Evolutionary conservation across 2,888 invertebrate genomes (phyloP).

Genomic region (Lithophane semibrunnea): DNA sequence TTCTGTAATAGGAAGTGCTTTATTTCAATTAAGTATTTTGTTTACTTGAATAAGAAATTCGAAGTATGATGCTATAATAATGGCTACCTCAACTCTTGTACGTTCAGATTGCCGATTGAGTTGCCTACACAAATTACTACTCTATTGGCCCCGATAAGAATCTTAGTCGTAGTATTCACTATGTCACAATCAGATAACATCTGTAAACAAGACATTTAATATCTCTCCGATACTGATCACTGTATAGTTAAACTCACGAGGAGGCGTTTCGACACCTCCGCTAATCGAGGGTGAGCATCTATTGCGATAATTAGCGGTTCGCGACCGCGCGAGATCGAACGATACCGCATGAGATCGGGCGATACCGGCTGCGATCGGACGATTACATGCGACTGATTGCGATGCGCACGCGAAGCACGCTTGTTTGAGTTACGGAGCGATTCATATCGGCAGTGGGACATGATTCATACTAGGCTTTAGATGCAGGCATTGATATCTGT

Average conservation of each 20-base stretch:
- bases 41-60: neutral
- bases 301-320: conserved; percentile 61
- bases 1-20: neutral
- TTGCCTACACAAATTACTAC: neutral
- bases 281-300: conserved; percentile 61
- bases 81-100: neutral
- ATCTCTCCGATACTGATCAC: conserved; percentile 49
- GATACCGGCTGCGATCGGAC: conserved; percentile 47
- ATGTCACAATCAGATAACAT: conserved; percentile 20
- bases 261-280: conserved; percentile 63
- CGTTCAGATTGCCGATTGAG: neutral
- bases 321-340: conserved; percentile 60
- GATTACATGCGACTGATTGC: conserved; percentile 63
- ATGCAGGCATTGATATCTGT: conserved; percentile 23
- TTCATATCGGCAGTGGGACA: conserved; percentile 49
- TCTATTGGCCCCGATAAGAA: conserved; percentile 7
- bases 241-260: conserved; percentile 57
- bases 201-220: conserved; percentile 36
- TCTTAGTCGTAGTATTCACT: neutral
- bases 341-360: conserved; percentile 50
- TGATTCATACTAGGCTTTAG: conserved; percentile 46
- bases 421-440: conserved; percentile 58
- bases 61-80: neutral
- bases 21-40: conserved; percentile 13
- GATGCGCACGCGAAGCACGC: conserved; percentile 57